Evolutionary conservation across 2,113 vertebrate species (phyloP).

Genomic region (Cottus gobio): DNA sequence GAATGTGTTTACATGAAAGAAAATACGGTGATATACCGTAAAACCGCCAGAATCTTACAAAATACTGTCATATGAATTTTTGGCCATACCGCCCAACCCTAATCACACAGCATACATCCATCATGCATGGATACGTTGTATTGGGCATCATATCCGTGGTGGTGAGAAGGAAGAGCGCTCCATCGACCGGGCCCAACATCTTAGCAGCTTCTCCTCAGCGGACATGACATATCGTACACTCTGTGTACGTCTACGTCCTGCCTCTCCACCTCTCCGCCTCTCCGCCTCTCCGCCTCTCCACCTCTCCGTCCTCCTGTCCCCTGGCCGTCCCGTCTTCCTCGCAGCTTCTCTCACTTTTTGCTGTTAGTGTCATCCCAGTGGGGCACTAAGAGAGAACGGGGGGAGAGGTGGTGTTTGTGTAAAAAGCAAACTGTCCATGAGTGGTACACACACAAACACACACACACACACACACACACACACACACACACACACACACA

Average conservation of each 20-base stretch:
- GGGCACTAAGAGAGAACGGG: constrained; percentile 31
- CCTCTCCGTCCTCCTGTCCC: constrained; percentile 9
- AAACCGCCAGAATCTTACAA: no score
- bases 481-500: constrained; percentile 19
- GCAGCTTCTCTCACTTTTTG: constrained; percentile 43
- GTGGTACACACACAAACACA: constrained; percentile 20
- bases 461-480: constrained; percentile 5
- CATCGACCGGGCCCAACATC: not conserved
- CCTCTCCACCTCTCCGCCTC: no score
- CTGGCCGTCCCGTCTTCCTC: constrained; percentile 19
- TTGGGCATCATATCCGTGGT: not conserved
- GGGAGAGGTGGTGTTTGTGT: constrained; percentile 54
- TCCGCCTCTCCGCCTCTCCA: no score
- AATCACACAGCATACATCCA: not conserved
- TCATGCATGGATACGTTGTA: not conserved
- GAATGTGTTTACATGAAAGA: no score
- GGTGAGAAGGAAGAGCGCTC: not conserved
- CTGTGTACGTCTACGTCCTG: no score
- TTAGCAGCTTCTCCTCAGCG: not conserved
- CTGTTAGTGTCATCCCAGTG: constrained; percentile 53
- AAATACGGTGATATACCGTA: no score
- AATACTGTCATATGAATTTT: no score
- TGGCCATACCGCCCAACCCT: no score
- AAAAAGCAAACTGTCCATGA: constrained; percentile 68
- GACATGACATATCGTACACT: not conserved